A percentile compares a stretch with the other conserved stretches of the same genome.
phyloP scores from a whole-genome alignment of 2,113 vertebrate species.

The Corvus hawaiiensis region DNA sequence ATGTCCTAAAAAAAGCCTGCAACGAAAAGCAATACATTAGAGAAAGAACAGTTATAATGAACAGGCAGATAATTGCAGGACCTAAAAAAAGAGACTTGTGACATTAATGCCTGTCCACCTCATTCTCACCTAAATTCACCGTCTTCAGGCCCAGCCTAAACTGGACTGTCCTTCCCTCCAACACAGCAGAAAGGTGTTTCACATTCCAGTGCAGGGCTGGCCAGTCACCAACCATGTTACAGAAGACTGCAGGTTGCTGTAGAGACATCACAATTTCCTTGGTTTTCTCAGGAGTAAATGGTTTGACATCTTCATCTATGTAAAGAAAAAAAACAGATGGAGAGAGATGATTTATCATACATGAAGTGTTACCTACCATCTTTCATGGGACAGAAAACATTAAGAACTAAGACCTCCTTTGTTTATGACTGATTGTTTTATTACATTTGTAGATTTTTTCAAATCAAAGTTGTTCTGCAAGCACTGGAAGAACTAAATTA shows the following conservation, averaged over 20 bases:
- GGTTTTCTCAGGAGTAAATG: conserved; percentile 83
- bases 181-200: conserved; percentile 72
- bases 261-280: conserved; percentile 79
- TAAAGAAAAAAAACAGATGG: conserved; percentile 1
- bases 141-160: conserved; percentile 85
- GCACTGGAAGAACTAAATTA: background rate
- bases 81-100: background rate
- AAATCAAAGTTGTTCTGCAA: background rate
- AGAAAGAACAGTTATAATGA: background rate
- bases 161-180: conserved; percentile 72
- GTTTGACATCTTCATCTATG: conserved; percentile 73
- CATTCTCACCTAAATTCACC: conserved; percentile 71
- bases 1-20: background rate
- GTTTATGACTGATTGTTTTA: background rate
- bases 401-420: background rate
- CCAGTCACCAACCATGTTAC: conserved; percentile 84
- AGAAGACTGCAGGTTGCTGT: conserved; percentile 84
- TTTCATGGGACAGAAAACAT: background rate
- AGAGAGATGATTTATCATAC: background rate
- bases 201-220: conserved; percentile 83
- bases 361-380: background rate
- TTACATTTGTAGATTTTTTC: background rate
- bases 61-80: background rate
- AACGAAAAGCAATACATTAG: background rate
- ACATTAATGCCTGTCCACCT: background rate